Evolutionary conservation across 2,888 invertebrate genomes (phyloP).

Genomic region (Aspidiotus rigidus): DNA sequence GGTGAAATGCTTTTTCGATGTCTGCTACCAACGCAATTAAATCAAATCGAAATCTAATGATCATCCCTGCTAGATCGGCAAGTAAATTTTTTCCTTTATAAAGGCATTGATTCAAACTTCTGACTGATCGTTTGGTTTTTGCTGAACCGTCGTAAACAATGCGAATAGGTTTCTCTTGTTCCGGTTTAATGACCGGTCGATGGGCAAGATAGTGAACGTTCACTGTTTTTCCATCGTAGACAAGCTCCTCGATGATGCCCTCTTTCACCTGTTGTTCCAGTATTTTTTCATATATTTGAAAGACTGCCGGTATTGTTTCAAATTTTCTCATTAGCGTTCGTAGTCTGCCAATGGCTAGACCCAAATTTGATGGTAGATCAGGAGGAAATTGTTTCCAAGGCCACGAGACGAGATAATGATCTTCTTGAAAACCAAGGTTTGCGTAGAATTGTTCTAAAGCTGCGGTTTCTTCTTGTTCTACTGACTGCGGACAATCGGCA

Average conservation of each 20-base stretch:
- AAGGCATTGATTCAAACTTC: background rate
- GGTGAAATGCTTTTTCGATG: slow-evolving; percentile 10
- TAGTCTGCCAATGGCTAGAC: background rate
- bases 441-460: background rate
- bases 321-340: background rate
- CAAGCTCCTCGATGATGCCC: background rate
- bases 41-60: background rate
- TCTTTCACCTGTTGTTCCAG: background rate
- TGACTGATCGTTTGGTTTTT: background rate
- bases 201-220: background rate
- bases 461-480: background rate
- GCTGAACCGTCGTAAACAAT: background rate
- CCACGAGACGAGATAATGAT: background rate
- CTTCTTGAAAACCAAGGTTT: background rate
- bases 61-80: background rate
- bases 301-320: background rate
- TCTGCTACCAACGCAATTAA: background rate
- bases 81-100: background rate
- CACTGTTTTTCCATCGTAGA: background rate
- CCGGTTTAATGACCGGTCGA: background rate
- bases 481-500: background rate
- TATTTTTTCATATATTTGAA: background rate
- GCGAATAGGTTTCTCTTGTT: background rate
- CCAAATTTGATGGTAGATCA: background rate
- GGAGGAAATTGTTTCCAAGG: background rate